Evolutionary conservation across 2,113 vertebrate genomes (phyloP).

Genomic region (Delphinapterus leucas): DNA sequence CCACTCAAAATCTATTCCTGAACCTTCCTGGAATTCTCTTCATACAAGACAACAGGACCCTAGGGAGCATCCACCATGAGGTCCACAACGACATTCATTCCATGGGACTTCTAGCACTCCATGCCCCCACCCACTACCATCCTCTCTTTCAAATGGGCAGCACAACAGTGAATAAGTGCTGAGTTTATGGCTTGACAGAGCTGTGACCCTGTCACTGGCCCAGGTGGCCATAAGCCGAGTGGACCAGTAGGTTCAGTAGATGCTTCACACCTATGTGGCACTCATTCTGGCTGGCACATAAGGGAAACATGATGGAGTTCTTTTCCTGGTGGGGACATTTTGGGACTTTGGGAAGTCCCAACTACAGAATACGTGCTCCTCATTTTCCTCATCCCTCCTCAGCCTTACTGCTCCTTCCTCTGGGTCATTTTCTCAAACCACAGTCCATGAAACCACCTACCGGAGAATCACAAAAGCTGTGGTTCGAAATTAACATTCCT

Average conservation of each 20-base stretch:
- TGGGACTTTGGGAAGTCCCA: neutral
- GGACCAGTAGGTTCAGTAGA: neutral
- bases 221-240: neutral
- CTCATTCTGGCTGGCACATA: neutral
- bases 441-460: neutral
- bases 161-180: no score
- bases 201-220: neutral
- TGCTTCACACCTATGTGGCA: neutral
- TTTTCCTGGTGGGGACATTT: neutral
- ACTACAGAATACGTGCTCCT: neutral
- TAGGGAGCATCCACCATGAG: neutral
- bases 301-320: neutral
- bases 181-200: neutral
- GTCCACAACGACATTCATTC: neutral
- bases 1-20: slow-evolving; percentile 29
- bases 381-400: neutral
- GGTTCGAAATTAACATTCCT: neutral
- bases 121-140: neutral
- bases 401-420: neutral
- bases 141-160: neutral
- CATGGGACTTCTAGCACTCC: neutral
- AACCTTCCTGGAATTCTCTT: slow-evolving; percentile 11
- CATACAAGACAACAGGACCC: neutral
- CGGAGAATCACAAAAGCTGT: neutral
- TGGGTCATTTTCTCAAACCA: neutral